These are phyloP conservation scores for Dipodomys spectabilis DNA, from an alignment of 2,113 vertebrate species.

Conservation along the genomic window DNA sequence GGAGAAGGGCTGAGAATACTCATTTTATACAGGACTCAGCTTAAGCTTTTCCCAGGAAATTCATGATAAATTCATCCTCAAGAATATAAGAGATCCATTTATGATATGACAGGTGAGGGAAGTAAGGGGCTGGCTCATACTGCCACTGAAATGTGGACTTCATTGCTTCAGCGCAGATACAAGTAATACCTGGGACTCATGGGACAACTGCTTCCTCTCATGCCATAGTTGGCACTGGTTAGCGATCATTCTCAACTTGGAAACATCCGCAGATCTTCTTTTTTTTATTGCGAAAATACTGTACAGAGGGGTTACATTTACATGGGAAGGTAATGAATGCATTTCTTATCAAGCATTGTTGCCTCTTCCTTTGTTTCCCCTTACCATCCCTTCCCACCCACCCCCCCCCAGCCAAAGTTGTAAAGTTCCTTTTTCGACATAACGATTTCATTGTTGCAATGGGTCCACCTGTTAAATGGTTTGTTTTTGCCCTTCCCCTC, in stretches of 20 bases:
- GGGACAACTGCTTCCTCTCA: not conserved
- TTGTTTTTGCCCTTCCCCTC: too few species aligned
- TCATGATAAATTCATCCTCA: not conserved
- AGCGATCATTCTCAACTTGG: not conserved
- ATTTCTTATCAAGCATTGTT: too few species aligned
- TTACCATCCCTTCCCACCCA: too few species aligned
- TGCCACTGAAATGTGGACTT: fast-evolving
- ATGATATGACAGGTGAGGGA: not conserved
- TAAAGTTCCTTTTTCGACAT: too few species aligned
- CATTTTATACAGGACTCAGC: not conserved
- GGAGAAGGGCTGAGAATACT: not conserved
- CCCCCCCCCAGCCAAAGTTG: too few species aligned
- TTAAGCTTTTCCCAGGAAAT: not conserved
- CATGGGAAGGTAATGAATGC: too few species aligned
- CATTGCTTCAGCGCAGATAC: not conserved
- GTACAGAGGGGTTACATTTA: too few species aligned
- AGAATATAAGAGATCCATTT: not conserved
- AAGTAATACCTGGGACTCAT: not conserved
- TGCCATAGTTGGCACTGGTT: fast-evolving
- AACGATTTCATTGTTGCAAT: too few species aligned
- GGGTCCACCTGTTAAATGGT: too few species aligned
- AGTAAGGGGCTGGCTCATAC: not conserved
- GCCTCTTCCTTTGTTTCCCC: too few species aligned
- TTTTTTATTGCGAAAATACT: too few species aligned
- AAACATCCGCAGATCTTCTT: not conserved